These are phyloP conservation scores for Tetanocera ferruginea DNA, from an alignment of 2,888 invertebrate genomes.

Conservation along the genomic window DNA sequence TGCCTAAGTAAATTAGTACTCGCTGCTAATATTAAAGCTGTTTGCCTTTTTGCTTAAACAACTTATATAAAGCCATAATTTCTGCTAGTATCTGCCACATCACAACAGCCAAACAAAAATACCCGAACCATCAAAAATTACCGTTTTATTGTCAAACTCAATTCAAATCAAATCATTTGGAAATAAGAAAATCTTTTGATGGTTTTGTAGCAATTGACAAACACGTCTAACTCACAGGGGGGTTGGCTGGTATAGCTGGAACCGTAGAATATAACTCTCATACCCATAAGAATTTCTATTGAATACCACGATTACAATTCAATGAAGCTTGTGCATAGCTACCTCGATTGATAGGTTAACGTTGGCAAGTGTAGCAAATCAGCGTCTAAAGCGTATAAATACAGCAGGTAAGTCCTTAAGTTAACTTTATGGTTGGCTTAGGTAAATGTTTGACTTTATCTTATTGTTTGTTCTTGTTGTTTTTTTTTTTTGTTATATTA, in stretches of 20 bases:
- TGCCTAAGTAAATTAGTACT: not conserved
- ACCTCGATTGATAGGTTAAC: constrained; percentile 18
- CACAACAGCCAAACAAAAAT: not conserved
- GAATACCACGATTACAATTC: constrained; percentile 51
- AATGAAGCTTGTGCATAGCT: not conserved
- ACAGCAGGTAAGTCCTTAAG: constrained; percentile 56
- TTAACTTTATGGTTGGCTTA: constrained; percentile 54
- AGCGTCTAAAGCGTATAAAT: constrained; percentile 44
- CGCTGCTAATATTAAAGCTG: not conserved
- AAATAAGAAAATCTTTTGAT: constrained; percentile 63
- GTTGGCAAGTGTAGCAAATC: constrained; percentile 52
- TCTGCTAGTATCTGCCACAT: not conserved
- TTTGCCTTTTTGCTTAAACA: not conserved
- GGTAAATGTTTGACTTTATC: constrained; percentile 43
- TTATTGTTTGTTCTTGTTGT: not conserved
- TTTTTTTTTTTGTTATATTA: not conserved
- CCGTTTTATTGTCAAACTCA: constrained; percentile 58
- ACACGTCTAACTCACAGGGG: constrained; percentile 40
- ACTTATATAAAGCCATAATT: not conserved
- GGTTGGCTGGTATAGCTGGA: not conserved
- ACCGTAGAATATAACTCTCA: constrained; percentile 37
- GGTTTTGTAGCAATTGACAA: constrained; percentile 57
- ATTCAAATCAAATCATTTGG: constrained; percentile 67
- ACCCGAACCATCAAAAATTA: constrained; percentile 24
- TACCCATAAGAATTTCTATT: constrained; percentile 61